Evolutionary conservation across 30 jellyfish, hydroid and myxozoan species (phyloP).

Genomic region (Phacellophora camtschatica): DNA sequence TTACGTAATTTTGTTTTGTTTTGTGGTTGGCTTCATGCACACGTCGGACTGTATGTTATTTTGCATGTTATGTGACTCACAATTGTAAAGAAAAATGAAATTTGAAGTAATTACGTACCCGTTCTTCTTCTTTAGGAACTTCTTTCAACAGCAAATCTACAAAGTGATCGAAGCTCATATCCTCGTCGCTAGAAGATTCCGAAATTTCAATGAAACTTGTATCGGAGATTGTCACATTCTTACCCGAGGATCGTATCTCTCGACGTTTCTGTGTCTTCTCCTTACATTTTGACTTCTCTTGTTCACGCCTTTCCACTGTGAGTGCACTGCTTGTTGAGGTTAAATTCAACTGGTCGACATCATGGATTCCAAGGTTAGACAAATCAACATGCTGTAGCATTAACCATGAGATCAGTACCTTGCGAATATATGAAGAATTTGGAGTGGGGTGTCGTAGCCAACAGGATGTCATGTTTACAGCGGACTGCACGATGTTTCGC

Average conservation of each 20-base stretch:
- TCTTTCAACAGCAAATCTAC: not conserved
- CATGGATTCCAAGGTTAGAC: conserved; percentile 21
- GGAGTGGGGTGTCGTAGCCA: conserved; percentile 24
- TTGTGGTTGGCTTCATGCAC: no score
- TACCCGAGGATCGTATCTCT: not conserved
- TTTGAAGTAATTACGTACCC: no score
- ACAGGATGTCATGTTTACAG: not conserved
- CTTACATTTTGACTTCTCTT: not conserved
- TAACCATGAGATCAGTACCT: conserved; percentile 13
- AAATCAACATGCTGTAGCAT: conserved; percentile 15
- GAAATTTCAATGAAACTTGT: not conserved
- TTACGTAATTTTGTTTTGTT: no score
- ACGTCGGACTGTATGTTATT: no score
- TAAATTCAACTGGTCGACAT: not conserved
- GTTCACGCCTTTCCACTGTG: not conserved
- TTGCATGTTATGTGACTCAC: no score
- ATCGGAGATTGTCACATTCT: not conserved
- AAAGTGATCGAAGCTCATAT: not conserved
- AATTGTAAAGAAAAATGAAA: no score
- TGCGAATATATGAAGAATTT: conserved; percentile 6
- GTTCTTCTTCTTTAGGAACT: not conserved
- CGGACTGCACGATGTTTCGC: conserved; percentile 6
- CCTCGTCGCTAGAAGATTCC: not conserved
- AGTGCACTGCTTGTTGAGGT: not conserved
- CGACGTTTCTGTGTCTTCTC: conserved; percentile 7